phyloP scores from a whole-genome alignment of 2,888 invertebrate genomes.

The Dynastes hyllus region DNA sequence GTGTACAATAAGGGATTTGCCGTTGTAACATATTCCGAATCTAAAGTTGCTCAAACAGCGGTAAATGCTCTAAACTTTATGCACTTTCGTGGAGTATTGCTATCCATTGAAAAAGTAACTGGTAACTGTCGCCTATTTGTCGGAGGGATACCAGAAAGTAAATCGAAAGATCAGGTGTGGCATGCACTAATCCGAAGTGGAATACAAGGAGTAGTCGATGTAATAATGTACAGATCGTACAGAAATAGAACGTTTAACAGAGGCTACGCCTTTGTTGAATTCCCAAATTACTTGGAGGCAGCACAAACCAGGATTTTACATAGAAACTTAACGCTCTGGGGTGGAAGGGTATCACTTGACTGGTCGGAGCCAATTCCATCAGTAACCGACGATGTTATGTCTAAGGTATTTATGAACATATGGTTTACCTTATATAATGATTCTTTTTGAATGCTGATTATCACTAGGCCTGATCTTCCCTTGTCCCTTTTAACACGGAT shows the following conservation, averaged over 20 bases:
- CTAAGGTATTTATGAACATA: conserved; percentile 71
- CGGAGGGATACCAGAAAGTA: conserved; percentile 68
- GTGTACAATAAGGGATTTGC: conserved; percentile 87
- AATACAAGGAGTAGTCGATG: conserved; percentile 73
- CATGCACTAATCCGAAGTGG: conserved; percentile 76
- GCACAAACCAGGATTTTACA: conserved; percentile 82
- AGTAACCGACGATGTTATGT: conserved; percentile 83
- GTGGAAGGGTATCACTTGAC: conserved; percentile 78
- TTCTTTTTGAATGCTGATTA: neutral
- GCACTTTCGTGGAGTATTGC: conserved; percentile 78
- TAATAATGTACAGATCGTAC: conserved; percentile 79
- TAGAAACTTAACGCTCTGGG: conserved; percentile 78
- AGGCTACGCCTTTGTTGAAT: conserved; percentile 91
- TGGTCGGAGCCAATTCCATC: conserved; percentile 91
- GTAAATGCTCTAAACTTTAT: conserved; percentile 78
- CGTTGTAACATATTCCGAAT: conserved; percentile 79
- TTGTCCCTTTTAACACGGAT: too few relatives aligned
- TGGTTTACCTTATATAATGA: neutral
- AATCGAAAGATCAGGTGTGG: conserved; percentile 78
- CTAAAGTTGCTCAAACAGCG: conserved; percentile 78
- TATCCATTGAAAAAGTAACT: conserved; percentile 84
- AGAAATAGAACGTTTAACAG: conserved; percentile 79
- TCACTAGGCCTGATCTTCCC: too few relatives aligned
- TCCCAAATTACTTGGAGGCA: conserved; percentile 82
- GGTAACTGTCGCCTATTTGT: conserved; percentile 81